Evolutionary conservation across 2,113 vertebrate species (phyloP).

Genomic region (Salminus brasiliensis): DNA sequence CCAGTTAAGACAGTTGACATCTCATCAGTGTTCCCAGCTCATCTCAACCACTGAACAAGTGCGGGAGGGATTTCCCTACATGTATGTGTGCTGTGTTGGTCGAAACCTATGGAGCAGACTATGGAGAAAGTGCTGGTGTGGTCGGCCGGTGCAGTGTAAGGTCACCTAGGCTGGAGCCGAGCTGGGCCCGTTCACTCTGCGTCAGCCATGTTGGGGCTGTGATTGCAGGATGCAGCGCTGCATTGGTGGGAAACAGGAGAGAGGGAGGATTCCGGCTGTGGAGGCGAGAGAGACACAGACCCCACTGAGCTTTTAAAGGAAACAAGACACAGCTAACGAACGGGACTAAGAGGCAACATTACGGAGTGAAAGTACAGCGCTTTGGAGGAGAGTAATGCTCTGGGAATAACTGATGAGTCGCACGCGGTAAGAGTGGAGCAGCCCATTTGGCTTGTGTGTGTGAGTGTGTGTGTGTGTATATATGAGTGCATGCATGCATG

Average conservation of each 20-base stretch:
- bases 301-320: conserved; percentile 47
- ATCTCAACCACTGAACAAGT: too few species aligned
- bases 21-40: too few species aligned
- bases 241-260: conserved; percentile 38
- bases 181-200: conserved; percentile 20
- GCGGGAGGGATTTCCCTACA: too few species aligned
- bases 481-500: too few species aligned
- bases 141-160: neutral
- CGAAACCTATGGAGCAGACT: neutral
- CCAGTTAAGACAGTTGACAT: too few species aligned
- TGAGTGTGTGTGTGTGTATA: too few species aligned
- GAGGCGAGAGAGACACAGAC: conserved; percentile 27
- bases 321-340: neutral
- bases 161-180: conserved; percentile 6
- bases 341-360: neutral
- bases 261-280: conserved; percentile 45
- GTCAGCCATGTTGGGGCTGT: conserved; percentile 62
- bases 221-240: conserved; percentile 49
- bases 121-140: neutral
- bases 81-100: too few species aligned
- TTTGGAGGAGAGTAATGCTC: neutral
- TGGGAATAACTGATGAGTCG: conserved; percentile 3
- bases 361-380: neutral
- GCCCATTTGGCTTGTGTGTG: too few species aligned
- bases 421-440: conserved; percentile 41